Conservation (phyloP, 2,797 vertebrate genomes). For the Acanthurus tractus region DNA sequence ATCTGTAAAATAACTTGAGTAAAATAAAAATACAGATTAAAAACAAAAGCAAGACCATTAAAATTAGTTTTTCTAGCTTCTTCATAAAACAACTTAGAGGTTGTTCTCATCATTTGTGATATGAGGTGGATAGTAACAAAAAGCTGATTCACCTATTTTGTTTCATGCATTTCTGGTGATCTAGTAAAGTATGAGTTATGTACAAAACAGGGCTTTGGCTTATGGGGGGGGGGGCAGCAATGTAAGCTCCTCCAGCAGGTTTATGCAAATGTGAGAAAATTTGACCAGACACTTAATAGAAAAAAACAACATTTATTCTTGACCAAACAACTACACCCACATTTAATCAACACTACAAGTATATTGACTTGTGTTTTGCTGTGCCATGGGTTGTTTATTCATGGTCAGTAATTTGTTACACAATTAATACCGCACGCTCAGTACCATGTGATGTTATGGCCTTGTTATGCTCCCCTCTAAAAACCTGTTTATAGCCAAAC, state of each 20-base stretch:
- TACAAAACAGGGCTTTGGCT: neutral
- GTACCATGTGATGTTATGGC: neutral
- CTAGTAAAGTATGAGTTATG: neutral
- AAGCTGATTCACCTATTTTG: too few species aligned
- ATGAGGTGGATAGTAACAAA: too few species aligned
- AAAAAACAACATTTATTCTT: neutral
- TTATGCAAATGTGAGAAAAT: too few species aligned
- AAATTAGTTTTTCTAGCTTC: too few species aligned
- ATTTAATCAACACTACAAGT: neutral
- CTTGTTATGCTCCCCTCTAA: neutral
- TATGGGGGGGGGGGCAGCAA: neutral
- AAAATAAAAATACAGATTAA: too few species aligned
- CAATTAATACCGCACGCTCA: conserved; percentile 7
- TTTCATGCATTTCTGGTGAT: too few species aligned
- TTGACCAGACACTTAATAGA: neutral
- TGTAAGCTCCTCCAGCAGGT: neutral
- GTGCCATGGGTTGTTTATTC: conserved; percentile 3
- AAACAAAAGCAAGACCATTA: too few species aligned
- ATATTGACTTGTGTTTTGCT: neutral
- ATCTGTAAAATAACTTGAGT: too few species aligned
- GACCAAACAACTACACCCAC: neutral
- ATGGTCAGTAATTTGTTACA: conserved; percentile 3
- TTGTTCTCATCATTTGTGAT: too few species aligned
- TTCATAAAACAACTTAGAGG: too few species aligned
- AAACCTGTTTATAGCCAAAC: neutral